phyloP scores from a whole-genome alignment of 2,797 vertebrate species.

The Heteromormyrus szaboi region DNA sequence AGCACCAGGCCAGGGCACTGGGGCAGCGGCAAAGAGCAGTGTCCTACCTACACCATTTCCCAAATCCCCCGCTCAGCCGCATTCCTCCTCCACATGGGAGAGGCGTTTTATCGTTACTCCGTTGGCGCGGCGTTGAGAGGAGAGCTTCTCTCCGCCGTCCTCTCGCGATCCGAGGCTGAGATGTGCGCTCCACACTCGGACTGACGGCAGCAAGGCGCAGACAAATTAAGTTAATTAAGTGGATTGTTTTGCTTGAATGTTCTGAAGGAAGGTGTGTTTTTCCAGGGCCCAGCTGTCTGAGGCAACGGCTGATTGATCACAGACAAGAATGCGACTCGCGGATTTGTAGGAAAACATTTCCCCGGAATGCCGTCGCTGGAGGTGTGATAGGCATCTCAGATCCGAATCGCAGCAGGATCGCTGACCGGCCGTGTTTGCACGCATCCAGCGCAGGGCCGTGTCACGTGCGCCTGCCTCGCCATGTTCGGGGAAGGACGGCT shows the following conservation, averaged over 20 bases:
- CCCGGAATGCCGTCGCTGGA: constrained; percentile 54
- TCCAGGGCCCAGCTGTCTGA: constrained; percentile 38
- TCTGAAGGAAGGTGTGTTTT: constrained; percentile 10
- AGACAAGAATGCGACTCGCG: constrained; percentile 58
- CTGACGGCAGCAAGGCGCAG: not conserved
- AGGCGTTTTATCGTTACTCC: constrained; percentile 33
- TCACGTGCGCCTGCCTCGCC: not conserved
- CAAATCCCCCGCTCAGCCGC: constrained; percentile 40
- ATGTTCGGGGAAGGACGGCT: not conserved
- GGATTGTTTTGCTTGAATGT: not conserved
- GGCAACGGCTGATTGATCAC: constrained; percentile 62
- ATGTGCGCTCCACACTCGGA: not conserved
- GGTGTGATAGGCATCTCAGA: constrained; percentile 45
- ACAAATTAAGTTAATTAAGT: not conserved
- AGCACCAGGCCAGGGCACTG: constrained; percentile 17
- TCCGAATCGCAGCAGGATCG: constrained; percentile 25
- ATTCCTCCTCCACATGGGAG: constrained; percentile 43
- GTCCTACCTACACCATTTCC: constrained; percentile 48
- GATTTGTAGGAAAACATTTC: constrained; percentile 55
- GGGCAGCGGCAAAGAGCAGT: constrained; percentile 32
- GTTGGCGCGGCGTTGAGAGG: not conserved
- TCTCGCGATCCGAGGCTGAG: not conserved
- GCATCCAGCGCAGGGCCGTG: not conserved
- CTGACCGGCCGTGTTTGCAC: constrained; percentile 9
- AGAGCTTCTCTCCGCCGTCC: not conserved